phyloP scores from a whole-genome alignment of 2,888 invertebrate species.

The Magallana nippona region DNA sequence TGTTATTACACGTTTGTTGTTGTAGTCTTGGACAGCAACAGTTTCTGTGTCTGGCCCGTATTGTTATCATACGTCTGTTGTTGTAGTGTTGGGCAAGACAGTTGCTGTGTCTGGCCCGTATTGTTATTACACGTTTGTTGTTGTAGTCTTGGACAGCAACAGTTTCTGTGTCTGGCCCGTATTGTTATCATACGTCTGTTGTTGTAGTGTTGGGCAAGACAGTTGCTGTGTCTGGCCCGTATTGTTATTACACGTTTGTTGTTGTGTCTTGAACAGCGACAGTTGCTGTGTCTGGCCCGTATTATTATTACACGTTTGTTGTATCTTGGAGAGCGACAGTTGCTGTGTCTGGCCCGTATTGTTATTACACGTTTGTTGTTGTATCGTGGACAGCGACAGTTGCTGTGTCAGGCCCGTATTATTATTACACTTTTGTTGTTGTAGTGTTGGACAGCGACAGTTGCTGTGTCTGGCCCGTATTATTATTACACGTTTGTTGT shows the following conservation, averaged over 20 bases:
- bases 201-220: conserved; percentile 83
- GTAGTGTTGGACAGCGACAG: conserved; percentile 85
- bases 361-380: too few species aligned
- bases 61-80: not conserved
- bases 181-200: not conserved
- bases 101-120: conserved; percentile 89
- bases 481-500: too few species aligned
- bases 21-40: conserved; percentile 85
- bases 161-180: conserved; percentile 90
- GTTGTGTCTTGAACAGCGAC: conserved; percentile 83
- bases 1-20: not conserved
- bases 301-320: not conserved
- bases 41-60: conserved; percentile 89
- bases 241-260: not conserved
- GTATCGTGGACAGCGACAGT: too few species aligned
- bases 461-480: conserved; percentile 89
- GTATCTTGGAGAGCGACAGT: conserved; percentile 86
- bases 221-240: conserved; percentile 90
- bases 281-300: conserved; percentile 90
- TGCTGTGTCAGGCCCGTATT: not conserved
- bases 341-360: conserved; percentile 88
- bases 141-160: conserved; percentile 83
- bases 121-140: not conserved
- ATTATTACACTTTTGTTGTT: not conserved
- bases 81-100: conserved; percentile 84